These are phyloP conservation scores for Notolabrus celidotus DNA, from an alignment of 2,797 vertebrate genomes.

Conservation along the genomic window DNA sequence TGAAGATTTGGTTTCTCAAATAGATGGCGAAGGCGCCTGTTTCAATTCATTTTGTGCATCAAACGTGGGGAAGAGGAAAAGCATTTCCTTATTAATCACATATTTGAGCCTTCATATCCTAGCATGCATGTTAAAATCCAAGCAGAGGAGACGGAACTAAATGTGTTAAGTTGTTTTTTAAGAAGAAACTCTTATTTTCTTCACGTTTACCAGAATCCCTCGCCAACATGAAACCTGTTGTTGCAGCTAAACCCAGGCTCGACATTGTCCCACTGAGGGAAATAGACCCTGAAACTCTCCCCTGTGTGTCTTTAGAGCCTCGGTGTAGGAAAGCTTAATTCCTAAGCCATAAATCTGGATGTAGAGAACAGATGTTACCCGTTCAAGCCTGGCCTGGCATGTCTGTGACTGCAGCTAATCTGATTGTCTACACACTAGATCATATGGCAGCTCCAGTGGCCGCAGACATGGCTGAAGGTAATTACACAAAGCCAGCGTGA, in stretches of 20 bases:
- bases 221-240: conserved; percentile 19
- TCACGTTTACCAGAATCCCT: too few relatives aligned
- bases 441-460: conserved; percentile 56
- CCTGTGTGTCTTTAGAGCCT: conserved; percentile 38
- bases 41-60: conserved; percentile 26
- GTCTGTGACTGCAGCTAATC: conserved; percentile 60
- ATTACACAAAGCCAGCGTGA: conserved; percentile 67
- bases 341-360: conserved; percentile 54
- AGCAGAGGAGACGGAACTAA: background rate
- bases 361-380: conserved; percentile 56
- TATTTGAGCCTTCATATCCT: background rate
- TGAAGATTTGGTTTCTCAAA: conserved; percentile 48
- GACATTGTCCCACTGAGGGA: conserved; percentile 10
- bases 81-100: background rate
- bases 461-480: conserved; percentile 45
- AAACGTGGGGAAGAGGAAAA: conserved; percentile 20
- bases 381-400: conserved; percentile 1
- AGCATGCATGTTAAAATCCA: background rate
- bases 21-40: background rate
- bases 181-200: too few relatives aligned
- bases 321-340: conserved; percentile 21
- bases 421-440: conserved; percentile 61
- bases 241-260: conserved; percentile 17
- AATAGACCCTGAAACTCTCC: conserved; percentile 36
- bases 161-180: too few relatives aligned